Conservation (phyloP, 2,888 invertebrate species). For the Patella ulyssiponensis region DNA sequence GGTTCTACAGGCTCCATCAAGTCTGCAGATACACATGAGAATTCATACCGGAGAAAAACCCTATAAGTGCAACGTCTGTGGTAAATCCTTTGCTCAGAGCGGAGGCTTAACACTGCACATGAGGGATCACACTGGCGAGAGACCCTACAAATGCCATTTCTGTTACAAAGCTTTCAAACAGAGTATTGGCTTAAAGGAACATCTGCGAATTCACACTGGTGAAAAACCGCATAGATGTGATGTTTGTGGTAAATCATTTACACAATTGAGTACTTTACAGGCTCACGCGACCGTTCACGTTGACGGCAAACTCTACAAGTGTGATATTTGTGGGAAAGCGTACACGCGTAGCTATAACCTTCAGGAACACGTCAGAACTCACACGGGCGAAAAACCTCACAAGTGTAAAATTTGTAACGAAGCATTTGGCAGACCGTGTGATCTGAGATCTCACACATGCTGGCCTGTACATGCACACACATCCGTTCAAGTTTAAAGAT, state of each 20-base stretch:
- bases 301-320: constrained; percentile 16
- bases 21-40: neutral
- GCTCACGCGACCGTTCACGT: constrained; percentile 17
- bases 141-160: neutral
- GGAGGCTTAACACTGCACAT: neutral
- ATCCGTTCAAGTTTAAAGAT: too few species aligned
- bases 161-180: neutral
- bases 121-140: neutral
- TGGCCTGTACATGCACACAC: too few species aligned
- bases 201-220: constrained; percentile 10
- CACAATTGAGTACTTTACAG: constrained; percentile 12
- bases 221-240: constrained; percentile 18
- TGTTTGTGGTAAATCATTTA: constrained; percentile 20
- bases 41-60: constrained; percentile 15
- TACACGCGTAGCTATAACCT: constrained; percentile 16
- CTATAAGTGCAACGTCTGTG: constrained; percentile 13
- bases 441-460: too few species aligned
- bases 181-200: constrained; percentile 4
- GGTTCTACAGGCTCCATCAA: neutral
- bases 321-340: constrained; percentile 16
- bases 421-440: neutral
- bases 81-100: constrained; percentile 1
- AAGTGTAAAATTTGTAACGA: constrained; percentile 18
- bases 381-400: constrained; percentile 23
- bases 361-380: constrained; percentile 16